Conservation (phyloP, 2,888 invertebrate genomes). For the Ametastegia equiseti region DNA sequence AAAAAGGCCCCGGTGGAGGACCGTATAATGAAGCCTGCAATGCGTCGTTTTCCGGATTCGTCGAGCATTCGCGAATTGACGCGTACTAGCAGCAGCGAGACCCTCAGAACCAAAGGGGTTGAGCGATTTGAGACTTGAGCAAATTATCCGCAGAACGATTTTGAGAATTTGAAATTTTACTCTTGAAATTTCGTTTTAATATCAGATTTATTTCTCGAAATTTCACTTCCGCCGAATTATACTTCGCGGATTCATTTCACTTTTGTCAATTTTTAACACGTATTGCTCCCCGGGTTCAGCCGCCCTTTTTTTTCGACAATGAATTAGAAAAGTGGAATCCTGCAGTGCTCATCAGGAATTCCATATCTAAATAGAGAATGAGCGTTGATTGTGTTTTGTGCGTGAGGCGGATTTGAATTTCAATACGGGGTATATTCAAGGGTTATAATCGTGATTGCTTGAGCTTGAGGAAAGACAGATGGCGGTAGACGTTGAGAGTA, state of each 20-base stretch:
- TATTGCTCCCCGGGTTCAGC: background rate
- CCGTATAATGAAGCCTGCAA: constrained; percentile 26
- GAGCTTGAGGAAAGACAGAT: constrained; percentile 30
- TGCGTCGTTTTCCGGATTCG: constrained; percentile 23
- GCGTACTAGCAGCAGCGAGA: background rate
- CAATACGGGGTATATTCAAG: background rate
- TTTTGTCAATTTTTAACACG: background rate
- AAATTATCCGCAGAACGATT: background rate
- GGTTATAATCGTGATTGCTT: constrained; percentile 27
- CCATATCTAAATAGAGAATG: background rate
- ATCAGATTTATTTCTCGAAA: background rate
- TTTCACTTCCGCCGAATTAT: background rate
- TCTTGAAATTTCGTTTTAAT: background rate
- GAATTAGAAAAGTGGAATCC: background rate
- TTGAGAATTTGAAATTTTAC: background rate
- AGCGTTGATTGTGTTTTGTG: background rate
- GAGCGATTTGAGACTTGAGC: background rate
- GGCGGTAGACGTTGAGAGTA: background rate
- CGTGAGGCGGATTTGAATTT: background rate
- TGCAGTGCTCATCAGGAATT: background rate
- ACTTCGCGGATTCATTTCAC: background rate
- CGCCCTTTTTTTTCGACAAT: background rate
- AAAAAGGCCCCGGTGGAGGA: constrained; percentile 1
- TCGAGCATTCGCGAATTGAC: constrained; percentile 6
- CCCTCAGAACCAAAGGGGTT: background rate